Percentiles rank a stretch among this genome's conserved stretches.
Evolutionary conservation across 37 sponge, comb jelly and placozoan species (phyloP).

Genomic region (Crambe crambe): DNA sequence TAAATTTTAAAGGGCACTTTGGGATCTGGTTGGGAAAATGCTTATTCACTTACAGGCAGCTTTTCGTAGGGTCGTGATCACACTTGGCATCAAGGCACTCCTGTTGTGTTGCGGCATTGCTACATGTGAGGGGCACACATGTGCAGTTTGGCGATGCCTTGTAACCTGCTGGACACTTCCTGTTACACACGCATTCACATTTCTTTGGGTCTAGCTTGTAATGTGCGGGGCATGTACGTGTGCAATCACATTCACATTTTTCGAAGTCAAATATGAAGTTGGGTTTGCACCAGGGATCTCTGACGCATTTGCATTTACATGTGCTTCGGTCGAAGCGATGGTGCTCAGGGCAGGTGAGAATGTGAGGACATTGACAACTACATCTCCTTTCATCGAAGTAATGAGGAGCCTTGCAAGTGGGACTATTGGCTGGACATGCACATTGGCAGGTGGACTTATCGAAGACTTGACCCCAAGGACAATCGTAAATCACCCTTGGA

Average conservation of each 20-base stretch:
- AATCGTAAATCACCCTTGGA: not conserved
- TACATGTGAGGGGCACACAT: slow-evolving; percentile 46
- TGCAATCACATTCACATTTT: slow-evolving; percentile 26
- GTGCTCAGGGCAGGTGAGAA: not conserved
- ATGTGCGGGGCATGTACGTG: not conserved
- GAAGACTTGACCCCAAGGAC: slow-evolving; percentile 3
- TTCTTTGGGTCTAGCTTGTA: slow-evolving; percentile 29
- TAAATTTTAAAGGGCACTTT: not conserved
- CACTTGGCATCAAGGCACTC: slow-evolving; percentile 35
- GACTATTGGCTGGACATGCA: not conserved
- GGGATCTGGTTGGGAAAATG: not conserved
- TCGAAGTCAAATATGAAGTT: not conserved
- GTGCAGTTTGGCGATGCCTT: slow-evolving; percentile 17
- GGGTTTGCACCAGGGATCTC: not conserved
- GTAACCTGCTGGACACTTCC: slow-evolving; percentile 19
- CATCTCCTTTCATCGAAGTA: slow-evolving; percentile 17
- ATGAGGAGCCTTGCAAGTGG: not conserved
- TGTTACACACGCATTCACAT: slow-evolving; percentile 51
- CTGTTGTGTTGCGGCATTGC: slow-evolving; percentile 3
- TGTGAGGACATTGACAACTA: slow-evolving; percentile 28
- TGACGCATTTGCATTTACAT: slow-evolving; percentile 17
- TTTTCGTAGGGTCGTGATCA: slow-evolving; percentile 29
- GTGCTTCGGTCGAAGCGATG: not conserved
- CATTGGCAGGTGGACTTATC: slow-evolving; percentile 27
- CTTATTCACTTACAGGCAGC: not conserved